Evolutionary conservation across 2,113 vertebrate genomes (phyloP), one percentile per base, ranked within the genome.

Genomic region (Odobenus rosmarus): DNA sequence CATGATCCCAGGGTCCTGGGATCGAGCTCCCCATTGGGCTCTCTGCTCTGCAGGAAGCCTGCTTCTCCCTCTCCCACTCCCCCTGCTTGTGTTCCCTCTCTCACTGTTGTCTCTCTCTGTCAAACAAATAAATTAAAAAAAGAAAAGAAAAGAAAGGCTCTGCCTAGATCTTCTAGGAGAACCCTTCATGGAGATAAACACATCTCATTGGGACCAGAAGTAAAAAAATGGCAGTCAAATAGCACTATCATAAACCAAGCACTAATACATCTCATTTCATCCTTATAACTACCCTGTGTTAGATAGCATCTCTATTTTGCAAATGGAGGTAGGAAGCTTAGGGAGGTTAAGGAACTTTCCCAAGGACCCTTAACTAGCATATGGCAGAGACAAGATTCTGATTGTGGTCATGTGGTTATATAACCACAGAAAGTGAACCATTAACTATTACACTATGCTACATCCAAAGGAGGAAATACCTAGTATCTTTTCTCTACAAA

Each of bases 401-500:
- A 61, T 0, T 21, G 16, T 42, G 85, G n/a, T 69, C 33, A 36
- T 62, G 23, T 36, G 46, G 51, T 49, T 51, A 67, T 4, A 1
- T 14, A 42, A 67, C 33, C 24, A 49, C 11, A 92, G 57, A 93
- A 81, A 77, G 51, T 28, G 31, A 49, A 49, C 61, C 18, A 4
- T 53, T 67, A 87, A 72, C 55, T 46, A 71, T 62, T 80, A 69
- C 4, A 7, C n/a, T 89, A 10, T 85, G 36, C 31, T 31, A 42
- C 42, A 39, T 92, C 28, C 88, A 89, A 89, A 89, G 49, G 57
- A 95, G n/a, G 19, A 77, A 64, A 71, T 57, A 53, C 13, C 24
- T 86, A 51, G 82, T 51, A 83, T 19, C 39, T 92, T 88, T 89
- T 62, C 69, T 55, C 62, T 90, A 89, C 10, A 90, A 71, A 92